phyloP scores from a whole-genome alignment of 2,797 vertebrate species.

The Onychomys torridus region DNA sequence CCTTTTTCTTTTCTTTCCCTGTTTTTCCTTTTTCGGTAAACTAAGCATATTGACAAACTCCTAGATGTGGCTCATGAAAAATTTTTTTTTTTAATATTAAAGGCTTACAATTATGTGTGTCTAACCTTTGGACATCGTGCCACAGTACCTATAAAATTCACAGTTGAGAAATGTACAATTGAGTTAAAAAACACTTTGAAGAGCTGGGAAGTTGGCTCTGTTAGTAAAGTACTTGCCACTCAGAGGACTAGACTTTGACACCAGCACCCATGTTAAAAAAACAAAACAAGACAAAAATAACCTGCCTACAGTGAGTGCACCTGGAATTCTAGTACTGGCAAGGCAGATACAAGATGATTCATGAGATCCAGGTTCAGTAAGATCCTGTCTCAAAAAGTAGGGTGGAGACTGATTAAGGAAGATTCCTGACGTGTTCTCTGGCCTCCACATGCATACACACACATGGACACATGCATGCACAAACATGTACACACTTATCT shows the following conservation, averaged over 20 bases:
- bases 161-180: not conserved
- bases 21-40: not conserved
- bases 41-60: not conserved
- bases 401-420: not conserved
- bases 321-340: not conserved
- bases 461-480: not conserved
- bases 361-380: not conserved
- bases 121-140: not conserved
- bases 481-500: not conserved
- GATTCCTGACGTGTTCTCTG: not conserved
- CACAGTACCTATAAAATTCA: not conserved
- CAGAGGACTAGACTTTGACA: not conserved
- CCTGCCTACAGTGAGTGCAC: not conserved
- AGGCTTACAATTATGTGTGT: not conserved
- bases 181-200: not conserved
- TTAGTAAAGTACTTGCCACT: not conserved
- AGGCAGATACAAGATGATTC: not conserved
- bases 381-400: not conserved
- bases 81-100: conserved; percentile 46
- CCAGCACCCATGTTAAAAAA: not conserved
- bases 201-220: not conserved
- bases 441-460: not conserved
- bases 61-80: not conserved
- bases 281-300: not conserved
- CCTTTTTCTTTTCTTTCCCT: not conserved